Base-by-base conservation (phyloP, 2,888 invertebrate genomes). In the Tortrix viridana region DNA sequence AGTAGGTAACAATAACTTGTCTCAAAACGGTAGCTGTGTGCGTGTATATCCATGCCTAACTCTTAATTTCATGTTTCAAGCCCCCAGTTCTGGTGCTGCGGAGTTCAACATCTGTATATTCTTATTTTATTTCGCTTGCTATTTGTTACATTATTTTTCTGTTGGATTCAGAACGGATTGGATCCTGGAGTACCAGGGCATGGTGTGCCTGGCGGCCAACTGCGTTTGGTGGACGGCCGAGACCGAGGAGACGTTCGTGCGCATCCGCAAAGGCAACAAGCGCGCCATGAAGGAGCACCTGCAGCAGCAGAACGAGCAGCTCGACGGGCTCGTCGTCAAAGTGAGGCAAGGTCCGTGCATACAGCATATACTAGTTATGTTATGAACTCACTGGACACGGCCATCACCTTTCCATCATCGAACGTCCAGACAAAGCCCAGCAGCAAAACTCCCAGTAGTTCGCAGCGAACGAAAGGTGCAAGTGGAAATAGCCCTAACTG, bases 171-270 rank as follows among this genome's bases (percentile, higher is more conserved):
- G 98, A 80, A 95, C 95, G 1, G 95, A 96, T 23, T 98, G 98
- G 98, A 97, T 98, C 93, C 77, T 97, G 79, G 95, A 96, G 71
- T 98, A 96, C 86, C 96, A 96, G 81, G 98, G 98, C 55, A 97
- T 97, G 97, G 94, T 97, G 48, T 94, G 96, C 69, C 87, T 97
- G 18, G 97, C 96, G 0, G 96, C 96, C 0, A 97, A 97, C 89
- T 96, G 96, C 74, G 96, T 98, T 1, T 98, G 98, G 98, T 98
- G 98, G 98, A 98, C 98, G 0, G 97, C 97, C 6, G 98, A 98
- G 83, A 97, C 98, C 0, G 98, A 98, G 79, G 96, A 98, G 78
- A 96, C 97, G 0, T 98, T 98, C 81, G 75, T 89, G 1, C 80
- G 89, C 6, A 94, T 95, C 48, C 90, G 94, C 6, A 93, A 93